Evolutionary conservation across 2,797 vertebrate genomes (phyloP).

Genomic region (Enteromius anoplus): DNA sequence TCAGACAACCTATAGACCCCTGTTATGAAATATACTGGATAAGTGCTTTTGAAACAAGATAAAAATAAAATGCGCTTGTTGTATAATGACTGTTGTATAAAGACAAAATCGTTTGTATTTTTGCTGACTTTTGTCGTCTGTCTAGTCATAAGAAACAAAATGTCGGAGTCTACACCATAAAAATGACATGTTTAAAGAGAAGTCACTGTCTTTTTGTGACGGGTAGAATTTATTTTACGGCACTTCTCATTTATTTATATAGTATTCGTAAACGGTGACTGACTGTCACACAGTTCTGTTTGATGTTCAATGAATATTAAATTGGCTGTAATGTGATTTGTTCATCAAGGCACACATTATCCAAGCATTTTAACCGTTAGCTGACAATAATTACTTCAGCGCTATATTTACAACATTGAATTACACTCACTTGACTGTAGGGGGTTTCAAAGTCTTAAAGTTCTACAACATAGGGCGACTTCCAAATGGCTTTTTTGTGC

Average conservation of each 20-base stretch:
- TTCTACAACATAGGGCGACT: background rate
- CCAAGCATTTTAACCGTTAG: background rate
- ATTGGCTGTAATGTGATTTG: background rate
- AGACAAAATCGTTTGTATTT: background rate
- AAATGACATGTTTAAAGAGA: background rate
- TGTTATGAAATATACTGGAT: conserved; percentile 29
- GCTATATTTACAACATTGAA: background rate
- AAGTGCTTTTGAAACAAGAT: conserved; percentile 30
- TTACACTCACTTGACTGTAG: background rate
- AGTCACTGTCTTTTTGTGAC: background rate
- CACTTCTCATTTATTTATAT: background rate
- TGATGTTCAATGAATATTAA: background rate
- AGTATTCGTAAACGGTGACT: background rate
- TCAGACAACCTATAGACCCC: conserved; percentile 5
- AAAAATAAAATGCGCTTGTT: conserved; percentile 12
- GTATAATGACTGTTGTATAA: conserved; percentile 13
- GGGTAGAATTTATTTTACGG: background rate
- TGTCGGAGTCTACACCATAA: background rate
- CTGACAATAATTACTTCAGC: background rate
- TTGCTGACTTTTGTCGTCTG: background rate
- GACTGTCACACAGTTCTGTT: background rate
- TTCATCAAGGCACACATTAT: background rate
- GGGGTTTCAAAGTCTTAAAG: background rate
- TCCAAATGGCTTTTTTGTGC: no score
- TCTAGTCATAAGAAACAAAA: background rate